Base-by-base conservation (phyloP, 2,113 vertebrate genomes). In the Todiramphus saurophagus region DNA sequence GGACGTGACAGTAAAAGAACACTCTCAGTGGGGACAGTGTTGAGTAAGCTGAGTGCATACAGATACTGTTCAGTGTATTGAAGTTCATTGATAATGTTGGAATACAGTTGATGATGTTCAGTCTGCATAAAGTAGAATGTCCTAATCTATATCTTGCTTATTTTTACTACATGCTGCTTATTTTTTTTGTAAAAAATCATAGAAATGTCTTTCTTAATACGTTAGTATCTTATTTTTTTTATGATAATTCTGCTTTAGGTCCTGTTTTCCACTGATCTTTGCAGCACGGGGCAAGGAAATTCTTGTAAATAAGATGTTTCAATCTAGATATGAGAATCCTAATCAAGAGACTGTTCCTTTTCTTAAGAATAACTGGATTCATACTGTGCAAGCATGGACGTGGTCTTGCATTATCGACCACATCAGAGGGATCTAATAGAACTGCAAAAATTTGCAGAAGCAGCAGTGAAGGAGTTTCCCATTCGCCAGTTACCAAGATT, bases 241-340 rank as follows among this genome's bases (percentile, higher is more conserved):
- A 93, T 96, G 97, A 97, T 97, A 95, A 98, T 98, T 98, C 91
- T 86, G 93, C 98, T 98, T 98, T 97, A 98, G 98, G 97, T 97
- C 93, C 85, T 66, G 95, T 87, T 97, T 92, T 96, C 94, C 58
- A 95, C 86, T 92, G 92, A 94, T 87, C 86, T 96, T 88, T 96
- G 53, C 92, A 80, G 80, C 93, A 88, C 3, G 64, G 31, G 95
- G 86, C 87, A 96, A 97, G 94, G 80, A 95, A 91, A 77, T 81
- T 87, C 76, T 91, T 93, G 37, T 94, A 92, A 96, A 91, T 91
- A 96, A 91, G 90, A 70, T 94, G 58, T 91, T 96, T 93, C 70
- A 59, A 43, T 96, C 83, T 97, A 94, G 58, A 87, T 59, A 70
- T 60, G 46, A 88, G 50, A 89, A 73, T 81, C 59, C 28, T 93